Base-by-base conservation (phyloP, 2,797 vertebrate genomes). In the Melanotaenia maccullochi region DNA sequence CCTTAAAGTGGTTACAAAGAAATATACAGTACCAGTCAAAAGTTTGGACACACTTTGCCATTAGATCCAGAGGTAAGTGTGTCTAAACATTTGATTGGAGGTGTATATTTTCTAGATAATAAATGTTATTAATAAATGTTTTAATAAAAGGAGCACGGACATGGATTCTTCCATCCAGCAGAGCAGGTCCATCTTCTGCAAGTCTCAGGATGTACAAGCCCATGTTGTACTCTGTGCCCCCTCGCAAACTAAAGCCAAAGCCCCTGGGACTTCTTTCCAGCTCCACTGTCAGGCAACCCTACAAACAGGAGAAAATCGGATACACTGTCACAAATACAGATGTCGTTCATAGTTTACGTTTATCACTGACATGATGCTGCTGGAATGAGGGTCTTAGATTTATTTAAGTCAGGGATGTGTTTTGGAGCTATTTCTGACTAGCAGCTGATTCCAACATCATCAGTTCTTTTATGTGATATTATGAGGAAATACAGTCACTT, bases 181-280 rank as follows among this genome's bases (percentile, higher is more conserved):
- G 92, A 28, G 98, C 97, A 0, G 98, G 95, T 12, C 97, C 97
- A 0, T 99, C 97, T 80, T 99, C 98, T 4, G 97, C 97, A 2
- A 99, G 95, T 1, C 98, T 95, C 32, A 99, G 95, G 86, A 99
- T 99, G 89, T 97, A 99, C 2, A 99, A 92, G 6, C 97, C 98
- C 98, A 99, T 99, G 93, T 97, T 99, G 91, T 99, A 99, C 67
- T 99, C 98, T 13, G 98, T 98, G 4, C 98, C 98, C 13, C 98
- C 97, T 9, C 98, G 95, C 20, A 99, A 95, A 85, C 97, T 99
- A 81, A 99, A 99, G 30, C 98, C 98, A 60, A 99, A 99, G 36
- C 98, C 98, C 61, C 97, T 90, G 61, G 95, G 89, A 12, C 97
- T 93, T 36, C 97, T 93, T 68, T 98, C 97, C 79, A 99, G 61